Conservation (phyloP, 2,113 vertebrate species). For the Neolamprologus modestus region DNA sequence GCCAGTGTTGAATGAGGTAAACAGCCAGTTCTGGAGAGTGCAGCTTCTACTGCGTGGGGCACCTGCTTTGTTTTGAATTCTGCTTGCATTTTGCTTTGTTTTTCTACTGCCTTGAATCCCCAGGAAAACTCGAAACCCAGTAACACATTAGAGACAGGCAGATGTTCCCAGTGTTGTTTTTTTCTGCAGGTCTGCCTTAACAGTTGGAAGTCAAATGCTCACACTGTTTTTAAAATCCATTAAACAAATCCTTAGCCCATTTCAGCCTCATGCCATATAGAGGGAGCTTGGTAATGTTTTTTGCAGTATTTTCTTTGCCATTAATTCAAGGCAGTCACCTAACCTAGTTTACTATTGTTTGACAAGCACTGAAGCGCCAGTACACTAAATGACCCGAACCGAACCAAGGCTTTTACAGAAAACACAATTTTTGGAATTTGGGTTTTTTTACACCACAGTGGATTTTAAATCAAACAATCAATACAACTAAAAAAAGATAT, state of each 20-base stretch:
- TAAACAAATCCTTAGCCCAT: not conserved
- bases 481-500: not conserved
- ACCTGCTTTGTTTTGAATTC: not conserved
- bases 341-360: not conserved
- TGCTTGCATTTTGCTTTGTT: not conserved
- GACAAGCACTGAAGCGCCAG: not conserved
- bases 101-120: not conserved
- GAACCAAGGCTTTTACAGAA: not conserved
- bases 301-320: not conserved
- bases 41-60: not conserved
- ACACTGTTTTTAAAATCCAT: slow-evolving; percentile 20
- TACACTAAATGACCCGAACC: not conserved
- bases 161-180: slow-evolving; percentile 8
- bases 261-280: not conserved
- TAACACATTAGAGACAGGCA: slow-evolving; percentile 14
- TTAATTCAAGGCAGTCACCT: not conserved
- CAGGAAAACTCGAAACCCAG: not conserved
- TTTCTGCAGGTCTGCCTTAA: slow-evolving; percentile 14
- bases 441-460: not conserved
- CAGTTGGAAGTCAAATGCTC: slow-evolving; percentile 20
- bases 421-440: not conserved
- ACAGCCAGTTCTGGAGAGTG: not conserved
- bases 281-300: not conserved
- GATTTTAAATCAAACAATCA: not conserved
- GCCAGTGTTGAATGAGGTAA: not conserved